phyloP scores from a whole-genome alignment of 1,140 invertebrate genomes.

The Drosophila paulistorum region DNA sequence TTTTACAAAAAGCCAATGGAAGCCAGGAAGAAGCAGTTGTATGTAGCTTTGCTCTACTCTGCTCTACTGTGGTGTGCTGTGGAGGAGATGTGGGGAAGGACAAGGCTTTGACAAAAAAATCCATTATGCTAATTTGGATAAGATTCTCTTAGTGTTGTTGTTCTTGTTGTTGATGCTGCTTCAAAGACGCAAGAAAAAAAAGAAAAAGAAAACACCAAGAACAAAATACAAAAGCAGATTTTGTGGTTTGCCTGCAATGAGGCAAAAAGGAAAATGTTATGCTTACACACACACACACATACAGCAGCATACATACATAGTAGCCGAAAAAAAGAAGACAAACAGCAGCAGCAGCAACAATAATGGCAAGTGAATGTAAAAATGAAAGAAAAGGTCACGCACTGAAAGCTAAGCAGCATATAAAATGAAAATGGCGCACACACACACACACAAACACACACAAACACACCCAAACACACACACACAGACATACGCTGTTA shows the following conservation, averaged over 20 bases:
- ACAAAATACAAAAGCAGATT: slow-evolving; percentile 67
- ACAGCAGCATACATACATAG: slow-evolving; percentile 1
- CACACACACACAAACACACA: slow-evolving; percentile 38
- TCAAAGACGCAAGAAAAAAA: slow-evolving; percentile 59
- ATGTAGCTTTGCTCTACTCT: background rate
- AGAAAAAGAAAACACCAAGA: background rate
- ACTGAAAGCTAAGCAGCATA: slow-evolving; percentile 79
- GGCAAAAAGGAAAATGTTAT: slow-evolving; percentile 56
- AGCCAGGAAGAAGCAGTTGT: background rate
- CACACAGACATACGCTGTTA: slow-evolving; percentile 3
- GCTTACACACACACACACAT: slow-evolving; percentile 38
- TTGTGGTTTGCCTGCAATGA: slow-evolving; percentile 58
- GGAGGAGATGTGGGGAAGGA: slow-evolving; percentile 1
- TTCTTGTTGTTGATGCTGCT: slow-evolving; percentile 42
- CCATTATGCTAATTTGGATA: slow-evolving; percentile 80
- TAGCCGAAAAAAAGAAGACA: slow-evolving; percentile 3
- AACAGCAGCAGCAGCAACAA: slow-evolving; percentile 42
- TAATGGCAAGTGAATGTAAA: slow-evolving; percentile 63
- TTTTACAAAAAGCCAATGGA: slow-evolving; percentile 57
- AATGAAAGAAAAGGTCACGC: slow-evolving; percentile 80
- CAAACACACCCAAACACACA: background rate
- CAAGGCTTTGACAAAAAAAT: slow-evolving; percentile 71
- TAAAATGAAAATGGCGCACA: slow-evolving; percentile 71
- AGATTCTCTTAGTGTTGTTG: slow-evolving; percentile 42
- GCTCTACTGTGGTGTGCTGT: background rate